Conservation (phyloP, 2,113 vertebrate species). For the Prolemur simus region DNA sequence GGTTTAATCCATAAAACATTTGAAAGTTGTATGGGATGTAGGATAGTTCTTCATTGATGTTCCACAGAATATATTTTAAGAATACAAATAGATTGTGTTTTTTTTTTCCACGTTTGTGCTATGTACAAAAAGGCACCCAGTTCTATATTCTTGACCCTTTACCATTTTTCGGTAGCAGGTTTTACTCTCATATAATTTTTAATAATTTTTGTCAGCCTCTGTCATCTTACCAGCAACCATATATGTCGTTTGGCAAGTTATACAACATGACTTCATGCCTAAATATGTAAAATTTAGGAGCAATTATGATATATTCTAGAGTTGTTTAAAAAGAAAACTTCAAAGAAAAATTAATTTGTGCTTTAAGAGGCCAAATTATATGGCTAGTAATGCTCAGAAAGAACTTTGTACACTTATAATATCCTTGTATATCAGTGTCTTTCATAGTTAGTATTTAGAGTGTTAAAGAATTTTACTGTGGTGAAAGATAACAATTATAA, state of each 20-base stretch:
- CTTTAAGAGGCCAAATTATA: slow-evolving; percentile 30
- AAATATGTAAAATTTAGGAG: slow-evolving; percentile 17
- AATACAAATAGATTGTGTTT: not conserved
- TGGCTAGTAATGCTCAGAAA: not conserved
- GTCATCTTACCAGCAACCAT: not conserved
- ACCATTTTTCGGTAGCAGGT: not conserved
- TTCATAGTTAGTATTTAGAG: not conserved
- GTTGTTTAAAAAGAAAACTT: slow-evolving; percentile 8
- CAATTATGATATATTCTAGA: not conserved
- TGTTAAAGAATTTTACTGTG: not conserved
- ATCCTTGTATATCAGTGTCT: not conserved
- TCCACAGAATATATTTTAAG: not conserved
- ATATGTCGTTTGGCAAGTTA: slow-evolving; percentile 29
- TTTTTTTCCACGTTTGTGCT: not conserved
- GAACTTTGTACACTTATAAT: not conserved
- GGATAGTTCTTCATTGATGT: not conserved
- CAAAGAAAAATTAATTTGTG: slow-evolving; percentile 35
- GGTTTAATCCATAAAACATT: not conserved
- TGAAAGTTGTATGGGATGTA: not conserved
- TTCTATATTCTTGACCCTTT: not conserved
- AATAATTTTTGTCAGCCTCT: not conserved
- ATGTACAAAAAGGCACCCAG: not conserved
- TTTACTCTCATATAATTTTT: not conserved
- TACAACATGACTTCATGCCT: not conserved
- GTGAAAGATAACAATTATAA: not conserved